Evolutionary conservation across 1,140 invertebrate species (phyloP).

Genomic region (Rhyzopertha dominica): DNA sequence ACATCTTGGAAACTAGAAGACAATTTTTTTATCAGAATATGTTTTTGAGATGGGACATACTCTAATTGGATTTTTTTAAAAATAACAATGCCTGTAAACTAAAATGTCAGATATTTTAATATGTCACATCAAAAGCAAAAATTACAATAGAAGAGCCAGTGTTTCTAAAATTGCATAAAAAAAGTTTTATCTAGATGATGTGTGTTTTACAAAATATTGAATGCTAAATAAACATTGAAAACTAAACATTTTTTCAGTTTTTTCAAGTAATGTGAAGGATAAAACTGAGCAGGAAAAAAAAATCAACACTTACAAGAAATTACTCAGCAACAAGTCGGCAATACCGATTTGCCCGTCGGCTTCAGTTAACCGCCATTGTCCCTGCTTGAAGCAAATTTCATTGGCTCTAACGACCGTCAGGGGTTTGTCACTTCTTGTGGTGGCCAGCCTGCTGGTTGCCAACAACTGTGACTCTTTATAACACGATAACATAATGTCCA

Average conservation of each 20-base stretch:
- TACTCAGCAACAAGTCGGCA: constrained; percentile 90
- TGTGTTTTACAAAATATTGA: no score
- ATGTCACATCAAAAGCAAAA: no score
- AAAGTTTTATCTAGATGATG: no score
- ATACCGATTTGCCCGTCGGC: constrained; percentile 96
- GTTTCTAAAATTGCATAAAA: no score
- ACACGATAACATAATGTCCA: constrained; percentile 85
- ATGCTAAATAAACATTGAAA: no score
- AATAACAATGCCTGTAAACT: background rate
- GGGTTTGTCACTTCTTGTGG: constrained; percentile 55
- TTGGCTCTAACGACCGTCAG: constrained; percentile 79
- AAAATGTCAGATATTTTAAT: constrained; percentile 3
- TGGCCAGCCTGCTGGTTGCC: constrained; percentile 54
- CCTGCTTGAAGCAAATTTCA: constrained; percentile 98
- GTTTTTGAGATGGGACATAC: no score
- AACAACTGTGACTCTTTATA: constrained; percentile 80
- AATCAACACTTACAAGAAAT: constrained; percentile 73
- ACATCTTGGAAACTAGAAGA: no score
- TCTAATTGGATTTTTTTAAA: no score
- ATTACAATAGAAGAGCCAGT: no score
- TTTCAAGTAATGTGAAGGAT: background rate
- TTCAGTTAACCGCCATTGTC: constrained; percentile 97
- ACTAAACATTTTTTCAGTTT: constrained; percentile 4
- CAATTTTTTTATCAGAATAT: no score
- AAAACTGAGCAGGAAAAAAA: constrained; percentile 7